Evolutionary conservation across 2,888 invertebrate species (phyloP).

Genomic region (Achlya flavicornis): DNA sequence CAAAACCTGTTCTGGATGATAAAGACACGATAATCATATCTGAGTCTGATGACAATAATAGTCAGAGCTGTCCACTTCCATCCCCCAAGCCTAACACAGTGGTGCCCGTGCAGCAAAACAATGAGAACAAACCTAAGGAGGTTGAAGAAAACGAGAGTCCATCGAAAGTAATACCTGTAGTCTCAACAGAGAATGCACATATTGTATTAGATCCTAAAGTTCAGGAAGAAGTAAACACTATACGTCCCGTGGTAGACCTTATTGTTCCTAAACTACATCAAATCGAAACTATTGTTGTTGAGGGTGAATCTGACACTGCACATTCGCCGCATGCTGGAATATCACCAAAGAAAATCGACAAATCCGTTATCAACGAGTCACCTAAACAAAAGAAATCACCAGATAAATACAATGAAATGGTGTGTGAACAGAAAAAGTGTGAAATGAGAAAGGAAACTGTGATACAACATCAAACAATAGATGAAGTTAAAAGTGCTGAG

Average conservation of each 20-base stretch:
- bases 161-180: slow-evolving; percentile 73
- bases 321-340: slow-evolving; percentile 52
- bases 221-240: slow-evolving; percentile 56
- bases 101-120: slow-evolving; percentile 53
- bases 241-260: slow-evolving; percentile 58
- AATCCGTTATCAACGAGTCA: slow-evolving; percentile 63
- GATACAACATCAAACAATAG: slow-evolving; percentile 71
- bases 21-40: slow-evolving; percentile 78
- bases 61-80: slow-evolving; percentile 79
- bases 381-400: slow-evolving; percentile 65
- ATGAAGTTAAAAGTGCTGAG: slow-evolving; percentile 62
- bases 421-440: slow-evolving; percentile 61
- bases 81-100: slow-evolving; percentile 68
- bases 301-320: slow-evolving; percentile 68
- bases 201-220: slow-evolving; percentile 74
- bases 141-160: slow-evolving; percentile 70
- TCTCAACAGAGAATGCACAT: slow-evolving; percentile 72
- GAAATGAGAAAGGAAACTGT: slow-evolving; percentile 77
- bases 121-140: slow-evolving; percentile 66
- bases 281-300: slow-evolving; percentile 74
- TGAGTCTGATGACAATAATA: slow-evolving; percentile 78
- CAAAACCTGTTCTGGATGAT: slow-evolving; percentile 63
- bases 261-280: slow-evolving; percentile 66
- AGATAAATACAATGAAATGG: slow-evolving; percentile 53
- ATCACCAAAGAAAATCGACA: slow-evolving; percentile 67